These are phyloP conservation scores for Catharus fuscescens DNA, from an alignment of 2,113 vertebrate genomes.

Conservation along the genomic window DNA sequence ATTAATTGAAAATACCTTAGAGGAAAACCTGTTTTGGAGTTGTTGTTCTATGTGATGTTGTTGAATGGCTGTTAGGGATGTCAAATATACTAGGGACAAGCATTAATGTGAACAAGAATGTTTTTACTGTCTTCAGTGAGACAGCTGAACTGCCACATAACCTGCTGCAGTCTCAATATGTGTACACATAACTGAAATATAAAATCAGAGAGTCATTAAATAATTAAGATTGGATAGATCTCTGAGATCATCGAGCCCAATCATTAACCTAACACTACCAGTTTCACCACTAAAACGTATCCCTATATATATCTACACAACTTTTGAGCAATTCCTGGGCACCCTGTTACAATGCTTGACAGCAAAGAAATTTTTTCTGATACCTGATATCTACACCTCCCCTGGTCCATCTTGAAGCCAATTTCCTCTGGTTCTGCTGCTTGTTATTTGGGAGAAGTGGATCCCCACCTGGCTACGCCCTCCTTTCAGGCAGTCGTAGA, in stretches of 20 bases:
- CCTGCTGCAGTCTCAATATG: not conserved
- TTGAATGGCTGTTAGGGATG: not conserved
- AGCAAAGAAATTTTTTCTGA: not conserved
- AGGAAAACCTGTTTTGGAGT: not conserved
- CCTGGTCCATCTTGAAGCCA: not conserved
- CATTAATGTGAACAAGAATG: not conserved
- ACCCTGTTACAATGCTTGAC: not conserved
- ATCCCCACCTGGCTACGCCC: not conserved
- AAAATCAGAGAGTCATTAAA: not conserved
- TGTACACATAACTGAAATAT: not conserved
- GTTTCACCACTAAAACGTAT: not conserved
- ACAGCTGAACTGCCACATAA: not conserved
- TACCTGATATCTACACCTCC: not conserved
- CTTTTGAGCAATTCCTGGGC: not conserved
- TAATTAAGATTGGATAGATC: not conserved
- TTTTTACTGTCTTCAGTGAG: not conserved
- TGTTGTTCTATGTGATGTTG: not conserved
- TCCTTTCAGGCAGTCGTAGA: not conserved
- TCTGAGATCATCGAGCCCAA: fast-evolving
- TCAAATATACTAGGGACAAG: not conserved
- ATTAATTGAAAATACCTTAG: not conserved
- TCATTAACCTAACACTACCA: not conserved
- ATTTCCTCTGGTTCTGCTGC: not conserved
- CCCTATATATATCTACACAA: not conserved
- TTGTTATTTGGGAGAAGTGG: not conserved